These are phyloP conservation scores for Phaethon lepturus DNA, from an alignment of 2,113 vertebrate species.

Conservation along the genomic window DNA sequence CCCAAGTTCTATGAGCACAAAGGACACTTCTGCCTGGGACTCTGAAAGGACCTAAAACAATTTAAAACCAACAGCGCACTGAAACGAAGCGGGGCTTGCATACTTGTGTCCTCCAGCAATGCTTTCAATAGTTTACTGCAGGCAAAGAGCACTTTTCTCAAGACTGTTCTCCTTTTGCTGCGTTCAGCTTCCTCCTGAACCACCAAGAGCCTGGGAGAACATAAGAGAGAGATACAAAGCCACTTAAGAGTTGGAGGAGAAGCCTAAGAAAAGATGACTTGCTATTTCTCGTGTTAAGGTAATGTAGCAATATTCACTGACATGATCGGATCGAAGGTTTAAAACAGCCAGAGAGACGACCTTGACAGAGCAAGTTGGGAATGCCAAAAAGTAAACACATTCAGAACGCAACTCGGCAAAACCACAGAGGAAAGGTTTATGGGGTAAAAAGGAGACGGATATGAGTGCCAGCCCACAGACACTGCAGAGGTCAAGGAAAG, in stretches of 20 bases:
- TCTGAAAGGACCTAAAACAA: neutral
- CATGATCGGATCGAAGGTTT: neutral
- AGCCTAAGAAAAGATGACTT: neutral
- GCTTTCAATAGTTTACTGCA: neutral
- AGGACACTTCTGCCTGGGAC: neutral
- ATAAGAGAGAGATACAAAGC: fast-evolving
- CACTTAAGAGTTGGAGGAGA: neutral
- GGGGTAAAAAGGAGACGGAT: neutral
- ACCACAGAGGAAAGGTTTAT: fast-evolving
- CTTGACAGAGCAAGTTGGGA: neutral
- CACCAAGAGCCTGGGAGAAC: neutral
- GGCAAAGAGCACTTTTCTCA: neutral
- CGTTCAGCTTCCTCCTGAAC: neutral
- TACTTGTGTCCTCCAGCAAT: neutral
- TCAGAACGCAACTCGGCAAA: neutral
- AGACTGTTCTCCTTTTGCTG: neutral
- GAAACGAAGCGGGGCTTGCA: neutral
- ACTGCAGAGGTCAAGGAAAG: neutral
- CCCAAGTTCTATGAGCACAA: neutral
- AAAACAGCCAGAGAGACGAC: neutral
- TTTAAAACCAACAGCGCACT: neutral
- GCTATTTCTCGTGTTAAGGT: neutral
- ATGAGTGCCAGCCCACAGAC: neutral
- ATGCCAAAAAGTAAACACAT: neutral
- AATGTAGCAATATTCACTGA: neutral